Percentiles rank a stretch among this genome's conserved stretches.
These are phyloP conservation scores for Callimorpha dominula DNA, from an alignment of 2,888 invertebrate genomes.

Conservation along the genomic window DNA sequence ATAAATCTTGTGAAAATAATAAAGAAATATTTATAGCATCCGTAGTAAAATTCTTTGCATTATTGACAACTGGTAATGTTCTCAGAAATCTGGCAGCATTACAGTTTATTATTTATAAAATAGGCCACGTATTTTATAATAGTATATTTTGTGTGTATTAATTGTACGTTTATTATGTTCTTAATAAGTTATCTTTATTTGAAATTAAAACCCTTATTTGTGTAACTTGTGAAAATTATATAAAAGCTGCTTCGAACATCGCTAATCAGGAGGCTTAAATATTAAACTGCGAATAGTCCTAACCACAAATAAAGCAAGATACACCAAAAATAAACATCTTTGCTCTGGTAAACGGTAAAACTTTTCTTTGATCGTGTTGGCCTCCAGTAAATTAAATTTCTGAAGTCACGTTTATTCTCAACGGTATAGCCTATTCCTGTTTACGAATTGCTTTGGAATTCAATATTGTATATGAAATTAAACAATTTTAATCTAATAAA, in stretches of 20 bases:
- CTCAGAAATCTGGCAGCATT: too few species aligned
- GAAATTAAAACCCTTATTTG: too few species aligned
- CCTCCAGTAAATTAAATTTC: constrained; percentile 38
- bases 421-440: background rate
- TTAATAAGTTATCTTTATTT: background rate
- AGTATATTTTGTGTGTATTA: too few species aligned
- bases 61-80: too few species aligned
- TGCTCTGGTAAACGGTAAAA: constrained; percentile 32
- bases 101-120: too few species aligned
- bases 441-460: background rate
- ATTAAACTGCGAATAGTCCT: background rate
- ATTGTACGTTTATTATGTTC: background rate
- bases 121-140: too few species aligned
- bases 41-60: too few species aligned
- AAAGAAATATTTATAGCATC: too few species aligned
- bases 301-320: background rate
- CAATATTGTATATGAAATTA: background rate
- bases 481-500: constrained; percentile 3
- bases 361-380: constrained; percentile 32
- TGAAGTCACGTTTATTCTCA: constrained; percentile 13
- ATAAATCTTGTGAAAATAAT: too few species aligned
- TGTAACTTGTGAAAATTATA: background rate
- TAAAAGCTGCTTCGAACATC: background rate
- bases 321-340: constrained; percentile 24
- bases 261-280: background rate